A percentile compares a stretch with the other conserved stretches of the same genome.
phyloP scores from a whole-genome alignment of 2,113 vertebrate species.

The Vidua chalybeata region DNA sequence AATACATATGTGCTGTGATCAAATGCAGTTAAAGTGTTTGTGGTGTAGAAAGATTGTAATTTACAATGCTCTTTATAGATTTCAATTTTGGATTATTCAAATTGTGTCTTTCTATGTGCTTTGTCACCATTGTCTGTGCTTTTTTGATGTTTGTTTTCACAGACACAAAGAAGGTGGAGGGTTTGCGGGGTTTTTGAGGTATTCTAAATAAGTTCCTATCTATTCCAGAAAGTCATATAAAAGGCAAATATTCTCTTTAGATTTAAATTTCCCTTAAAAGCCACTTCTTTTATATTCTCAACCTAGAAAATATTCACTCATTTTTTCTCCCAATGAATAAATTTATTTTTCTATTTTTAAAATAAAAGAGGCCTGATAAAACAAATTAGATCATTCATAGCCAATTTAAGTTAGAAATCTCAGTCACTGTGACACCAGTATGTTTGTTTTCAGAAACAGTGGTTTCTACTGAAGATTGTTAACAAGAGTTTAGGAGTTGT shows the following conservation, averaged over 20 bases:
- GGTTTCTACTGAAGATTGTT: not conserved
- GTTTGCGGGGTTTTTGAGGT: not conserved
- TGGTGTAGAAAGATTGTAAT: not conserved
- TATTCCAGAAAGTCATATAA: not conserved
- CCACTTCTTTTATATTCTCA: not conserved
- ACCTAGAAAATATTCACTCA: not conserved
- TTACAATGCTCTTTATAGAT: not conserved
- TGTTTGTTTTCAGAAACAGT: not conserved
- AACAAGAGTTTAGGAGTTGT: not conserved
- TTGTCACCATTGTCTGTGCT: not conserved
- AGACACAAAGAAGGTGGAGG: not conserved
- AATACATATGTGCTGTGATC: not conserved
- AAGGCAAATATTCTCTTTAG: not conserved
- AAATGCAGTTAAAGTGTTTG: not conserved
- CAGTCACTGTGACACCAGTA: not conserved
- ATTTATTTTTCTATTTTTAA: not conserved
- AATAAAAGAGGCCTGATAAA: not conserved
- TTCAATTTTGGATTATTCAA: constrained; percentile 16
- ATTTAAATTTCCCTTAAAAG: not conserved
- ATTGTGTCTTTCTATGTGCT: constrained; percentile 7
- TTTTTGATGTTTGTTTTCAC: not conserved
- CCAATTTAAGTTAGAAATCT: not conserved
- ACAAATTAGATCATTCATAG: not conserved
- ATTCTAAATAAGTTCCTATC: not conserved
- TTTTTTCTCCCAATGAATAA: not conserved